These are phyloP conservation scores for Spermophilus dauricus DNA, from an alignment of 2,113 vertebrate genomes.

Conservation along the genomic window DNA sequence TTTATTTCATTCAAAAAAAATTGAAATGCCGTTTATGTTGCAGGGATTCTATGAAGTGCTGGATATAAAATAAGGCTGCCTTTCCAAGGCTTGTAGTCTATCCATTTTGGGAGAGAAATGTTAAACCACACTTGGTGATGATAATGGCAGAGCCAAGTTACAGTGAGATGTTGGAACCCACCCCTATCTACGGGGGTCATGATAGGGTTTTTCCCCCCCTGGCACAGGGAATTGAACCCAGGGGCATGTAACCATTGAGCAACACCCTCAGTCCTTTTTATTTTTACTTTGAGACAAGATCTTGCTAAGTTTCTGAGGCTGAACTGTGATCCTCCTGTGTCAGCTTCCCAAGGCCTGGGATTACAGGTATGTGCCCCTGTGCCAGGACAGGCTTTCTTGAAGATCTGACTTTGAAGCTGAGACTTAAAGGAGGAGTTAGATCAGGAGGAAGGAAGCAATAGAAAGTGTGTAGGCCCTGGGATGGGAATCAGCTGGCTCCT, in stretches of 20 bases:
- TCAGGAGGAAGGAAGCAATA: not conserved
- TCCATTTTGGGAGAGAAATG: too few species aligned
- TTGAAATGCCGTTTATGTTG: not conserved
- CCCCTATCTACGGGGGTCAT: not conserved
- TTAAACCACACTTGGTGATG: too few species aligned
- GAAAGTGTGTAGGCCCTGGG: not conserved
- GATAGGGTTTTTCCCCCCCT: too few species aligned
- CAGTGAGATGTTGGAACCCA: not conserved
- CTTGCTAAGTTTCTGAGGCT: too few species aligned
- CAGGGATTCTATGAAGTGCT: not conserved
- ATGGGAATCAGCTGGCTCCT: not conserved
- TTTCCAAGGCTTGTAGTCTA: not conserved
- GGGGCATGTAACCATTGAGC: too few species aligned
- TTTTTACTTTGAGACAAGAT: too few species aligned
- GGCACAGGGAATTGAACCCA: too few species aligned
- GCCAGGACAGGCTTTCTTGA: not conserved
- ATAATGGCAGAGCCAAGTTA: not conserved
- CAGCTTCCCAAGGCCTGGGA: too few species aligned
- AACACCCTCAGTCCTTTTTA: too few species aligned
- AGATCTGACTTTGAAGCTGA: not conserved
- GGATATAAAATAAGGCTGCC: not conserved
- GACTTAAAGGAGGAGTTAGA: not conserved
- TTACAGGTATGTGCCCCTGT: too few species aligned
- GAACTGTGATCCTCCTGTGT: too few species aligned
- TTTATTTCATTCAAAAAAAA: not conserved